Percentiles rank a stretch among this genome's conserved stretches.
These are phyloP conservation scores for Acleris holmiana DNA, from an alignment of 2,888 invertebrate genomes.

Conservation along the genomic window DNA sequence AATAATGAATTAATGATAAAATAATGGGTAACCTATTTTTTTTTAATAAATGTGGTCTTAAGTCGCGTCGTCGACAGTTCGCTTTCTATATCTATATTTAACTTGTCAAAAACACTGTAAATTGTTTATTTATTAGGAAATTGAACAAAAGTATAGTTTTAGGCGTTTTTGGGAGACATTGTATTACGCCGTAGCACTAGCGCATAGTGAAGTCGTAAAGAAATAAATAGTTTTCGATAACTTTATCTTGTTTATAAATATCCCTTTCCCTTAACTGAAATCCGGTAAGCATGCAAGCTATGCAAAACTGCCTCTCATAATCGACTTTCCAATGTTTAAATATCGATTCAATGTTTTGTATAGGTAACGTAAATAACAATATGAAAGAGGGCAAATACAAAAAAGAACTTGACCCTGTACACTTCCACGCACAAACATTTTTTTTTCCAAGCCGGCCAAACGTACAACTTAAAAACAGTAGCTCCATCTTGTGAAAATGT, in stretches of 20 bases:
- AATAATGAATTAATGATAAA: no score
- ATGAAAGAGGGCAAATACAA: no score
- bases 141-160: slow-evolving; percentile 45
- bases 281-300: not conserved
- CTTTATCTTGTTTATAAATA: slow-evolving; percentile 34
- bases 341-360: no score
- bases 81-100: not conserved
- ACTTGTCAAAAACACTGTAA: slow-evolving; percentile 40
- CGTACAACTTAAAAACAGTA: not conserved
- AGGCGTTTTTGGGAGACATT: slow-evolving; percentile 46
- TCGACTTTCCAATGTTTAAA: no score
- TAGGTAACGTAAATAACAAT: no score
- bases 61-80: slow-evolving; percentile 7
- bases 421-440: no score
- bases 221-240: slow-evolving; percentile 72
- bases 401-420: no score
- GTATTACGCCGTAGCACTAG: slow-evolving; percentile 39
- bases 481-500: slow-evolving; percentile 14
- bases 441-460: not conserved
- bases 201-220: slow-evolving; percentile 53
- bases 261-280: not conserved
- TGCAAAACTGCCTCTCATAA: not conserved
- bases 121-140: slow-evolving; percentile 48
- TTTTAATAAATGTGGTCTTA: slow-evolving; percentile 1
- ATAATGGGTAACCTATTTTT: no score